Percentiles rank a stretch among this genome's conserved stretches.
These are phyloP conservation scores for Babylonia areolata DNA, from an alignment of 1,140 invertebrate species.

Conservation along the genomic window DNA sequence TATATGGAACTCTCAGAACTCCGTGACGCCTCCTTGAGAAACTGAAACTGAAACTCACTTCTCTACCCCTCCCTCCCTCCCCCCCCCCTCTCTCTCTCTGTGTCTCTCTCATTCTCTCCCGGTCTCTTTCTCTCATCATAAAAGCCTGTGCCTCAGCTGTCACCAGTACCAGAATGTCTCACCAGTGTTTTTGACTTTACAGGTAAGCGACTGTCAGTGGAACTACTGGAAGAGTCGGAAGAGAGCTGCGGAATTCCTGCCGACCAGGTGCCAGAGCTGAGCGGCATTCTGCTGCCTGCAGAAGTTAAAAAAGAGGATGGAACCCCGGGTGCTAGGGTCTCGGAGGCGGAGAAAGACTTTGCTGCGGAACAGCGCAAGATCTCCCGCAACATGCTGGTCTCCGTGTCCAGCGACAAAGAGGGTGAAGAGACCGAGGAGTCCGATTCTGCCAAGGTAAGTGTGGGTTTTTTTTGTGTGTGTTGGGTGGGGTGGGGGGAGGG, in stretches of 20 bases:
- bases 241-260: constrained; percentile 28
- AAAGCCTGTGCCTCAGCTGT: too few relatives aligned
- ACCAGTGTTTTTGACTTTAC: background rate
- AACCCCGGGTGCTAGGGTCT: background rate
- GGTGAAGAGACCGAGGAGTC: constrained; percentile 31
- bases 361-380: constrained; percentile 61
- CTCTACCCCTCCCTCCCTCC: too few relatives aligned
- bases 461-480: background rate
- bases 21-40: too few relatives aligned
- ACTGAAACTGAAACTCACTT: too few relatives aligned
- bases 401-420: background rate
- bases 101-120: too few relatives aligned
- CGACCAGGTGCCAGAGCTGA: constrained; percentile 3
- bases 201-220: constrained; percentile 38
- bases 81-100: too few relatives aligned
- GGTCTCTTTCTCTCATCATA: too few relatives aligned
- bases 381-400: constrained; percentile 44
- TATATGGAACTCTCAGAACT: too few relatives aligned
- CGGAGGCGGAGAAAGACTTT: constrained; percentile 49
- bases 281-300: background rate
- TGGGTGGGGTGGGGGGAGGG: too few relatives aligned
- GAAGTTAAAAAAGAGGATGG: too few relatives aligned
- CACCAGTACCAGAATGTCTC: too few relatives aligned
- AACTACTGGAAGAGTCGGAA: constrained; percentile 43
- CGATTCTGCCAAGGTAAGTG: constrained; percentile 36